These are phyloP conservation scores for Ariolimax columbianus DNA, from an alignment of 2,888 invertebrate species.

Conservation along the genomic window DNA sequence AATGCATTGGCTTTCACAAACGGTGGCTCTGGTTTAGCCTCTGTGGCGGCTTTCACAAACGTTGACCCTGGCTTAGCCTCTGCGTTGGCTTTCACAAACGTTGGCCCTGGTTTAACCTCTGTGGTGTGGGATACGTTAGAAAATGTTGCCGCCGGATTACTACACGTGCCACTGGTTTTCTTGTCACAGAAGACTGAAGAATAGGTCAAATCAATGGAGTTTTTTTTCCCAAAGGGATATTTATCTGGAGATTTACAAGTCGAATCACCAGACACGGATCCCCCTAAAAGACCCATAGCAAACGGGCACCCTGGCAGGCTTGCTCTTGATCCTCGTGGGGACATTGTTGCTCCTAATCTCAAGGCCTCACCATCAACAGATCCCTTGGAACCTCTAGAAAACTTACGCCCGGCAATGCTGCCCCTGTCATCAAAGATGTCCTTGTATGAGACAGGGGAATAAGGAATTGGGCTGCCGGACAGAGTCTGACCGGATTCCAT, in stretches of 20 bases:
- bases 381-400: constrained; percentile 2
- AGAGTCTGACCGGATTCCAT: constrained; percentile 49
- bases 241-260: not conserved
- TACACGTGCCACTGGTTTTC: not conserved
- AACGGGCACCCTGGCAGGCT: constrained; percentile 38
- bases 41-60: too few species aligned
- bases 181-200: constrained; percentile 13
- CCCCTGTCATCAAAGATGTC: constrained; percentile 56
- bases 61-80: too few species aligned
- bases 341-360: not conserved
- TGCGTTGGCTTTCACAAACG: not conserved
- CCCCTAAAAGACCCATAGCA: constrained; percentile 30
- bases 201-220: not conserved
- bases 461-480: constrained; percentile 53
- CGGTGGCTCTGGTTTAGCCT: not conserved
- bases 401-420: not conserved
- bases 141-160: not conserved
- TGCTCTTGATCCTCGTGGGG: constrained; percentile 34
- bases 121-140: not conserved
- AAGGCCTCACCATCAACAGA: not conserved
- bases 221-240: not conserved
- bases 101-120: not conserved
- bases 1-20: not conserved
- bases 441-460: constrained; percentile 70
- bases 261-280: constrained; percentile 1